phyloP scores from a whole-genome alignment of 1,140 invertebrate species.

The Ptiloglossa arizonensis region DNA sequence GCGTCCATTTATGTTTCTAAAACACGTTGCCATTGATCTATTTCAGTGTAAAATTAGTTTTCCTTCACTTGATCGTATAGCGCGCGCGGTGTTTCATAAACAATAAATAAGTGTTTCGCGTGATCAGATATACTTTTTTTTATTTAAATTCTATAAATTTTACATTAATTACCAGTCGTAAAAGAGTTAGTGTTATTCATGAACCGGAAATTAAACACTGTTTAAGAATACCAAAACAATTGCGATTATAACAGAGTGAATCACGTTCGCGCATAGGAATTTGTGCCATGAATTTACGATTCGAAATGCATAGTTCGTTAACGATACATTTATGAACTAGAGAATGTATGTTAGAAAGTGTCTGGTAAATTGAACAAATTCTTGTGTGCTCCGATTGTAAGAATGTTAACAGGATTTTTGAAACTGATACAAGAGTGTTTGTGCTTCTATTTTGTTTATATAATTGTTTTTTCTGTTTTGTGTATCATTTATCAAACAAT shows the following conservation, averaged over 20 bases:
- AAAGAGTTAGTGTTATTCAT: background rate
- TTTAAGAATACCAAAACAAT: constrained; percentile 10
- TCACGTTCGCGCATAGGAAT: constrained; percentile 27
- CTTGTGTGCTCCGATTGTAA: background rate
- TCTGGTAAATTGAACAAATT: background rate
- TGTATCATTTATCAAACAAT: background rate
- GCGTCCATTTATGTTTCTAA: too few species aligned
- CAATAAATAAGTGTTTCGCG: background rate
- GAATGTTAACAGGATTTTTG: background rate
- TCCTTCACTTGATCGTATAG: background rate
- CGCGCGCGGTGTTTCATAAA: too few species aligned
- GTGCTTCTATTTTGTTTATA: too few species aligned
- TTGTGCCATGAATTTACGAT: constrained; percentile 24
- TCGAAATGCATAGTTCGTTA: constrained; percentile 29
- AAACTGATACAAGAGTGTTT: background rate
- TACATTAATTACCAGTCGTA: background rate
- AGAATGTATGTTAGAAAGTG: constrained; percentile 1
- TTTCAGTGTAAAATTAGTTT: background rate
- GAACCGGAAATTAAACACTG: constrained; percentile 11
- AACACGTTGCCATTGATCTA: background rate
- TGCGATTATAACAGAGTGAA: constrained; percentile 6
- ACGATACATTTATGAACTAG: background rate
- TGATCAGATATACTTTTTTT: too few species aligned
- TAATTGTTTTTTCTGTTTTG: background rate
- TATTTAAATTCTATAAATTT: background rate